Evolutionary conservation across 2,797 vertebrate genomes (phyloP), one percentile per base, ranked within the genome.

Genomic region (Xiphophorus birchmanni): DNA sequence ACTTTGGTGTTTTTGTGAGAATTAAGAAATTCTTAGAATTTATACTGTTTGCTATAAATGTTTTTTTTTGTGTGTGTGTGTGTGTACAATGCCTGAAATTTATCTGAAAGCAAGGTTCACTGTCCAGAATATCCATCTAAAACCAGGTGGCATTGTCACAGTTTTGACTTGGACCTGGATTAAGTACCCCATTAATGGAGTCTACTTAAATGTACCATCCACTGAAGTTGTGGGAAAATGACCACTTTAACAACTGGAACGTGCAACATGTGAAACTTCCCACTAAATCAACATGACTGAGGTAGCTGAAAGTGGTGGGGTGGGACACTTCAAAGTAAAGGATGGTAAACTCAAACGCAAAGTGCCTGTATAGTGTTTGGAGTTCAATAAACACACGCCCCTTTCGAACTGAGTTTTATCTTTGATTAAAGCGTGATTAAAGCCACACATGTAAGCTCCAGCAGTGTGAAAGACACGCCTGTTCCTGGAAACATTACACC

Each of bases 351-450:
- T 47, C 23, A 73, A 74, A 76, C 69, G 18, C n/a, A 73, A 23
- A 78, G 81, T 67, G 77, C 78, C 44, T 73, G 77, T 74, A 15
- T 11, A 58, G 73, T 84, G 80, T 88, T 80, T 78, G 72, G 32
- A 21, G 0, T 76, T 82, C 75, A 71, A 54, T 80, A 90, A 90
- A 92, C 91, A 92, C 78, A 82, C 76, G 42, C 79, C 83, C 86
- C 58, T 58, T 37, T 81, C 69, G 52, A 32, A 84, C 75, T 78
- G 79, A 35, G 77, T 18, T 72, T 26, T 35, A 47, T 83, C 77
- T 78, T 23, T 79, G 85, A 87, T 83, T 79, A 63, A 77, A 78
- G 71, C 82, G 44, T 21, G 81, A 89, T 90, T 82, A 85, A 29
- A 82, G 60, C 56, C 60, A 9, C 44, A 80, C 60, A 54, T 50